Evolutionary conservation across 2,888 invertebrate genomes (phyloP).

Genomic region (Eupelmus urozonus): DNA sequence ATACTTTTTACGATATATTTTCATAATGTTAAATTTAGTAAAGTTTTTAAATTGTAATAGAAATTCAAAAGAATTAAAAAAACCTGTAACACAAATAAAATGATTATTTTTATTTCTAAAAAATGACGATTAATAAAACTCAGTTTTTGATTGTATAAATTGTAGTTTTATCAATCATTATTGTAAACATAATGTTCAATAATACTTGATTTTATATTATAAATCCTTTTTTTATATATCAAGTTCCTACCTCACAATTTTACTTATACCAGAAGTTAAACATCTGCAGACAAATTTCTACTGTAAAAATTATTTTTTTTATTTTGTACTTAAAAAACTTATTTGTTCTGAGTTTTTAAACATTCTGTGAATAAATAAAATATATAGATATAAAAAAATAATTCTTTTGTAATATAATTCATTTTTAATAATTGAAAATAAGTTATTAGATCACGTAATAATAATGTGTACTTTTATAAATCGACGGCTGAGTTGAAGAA

Average conservation of each 20-base stretch:
- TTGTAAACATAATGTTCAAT: conserved; percentile 51
- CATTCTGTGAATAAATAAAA: not conserved
- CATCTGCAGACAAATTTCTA: not conserved
- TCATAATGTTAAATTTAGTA: conserved; percentile 58
- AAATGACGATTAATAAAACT: conserved; percentile 60
- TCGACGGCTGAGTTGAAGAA: no score
- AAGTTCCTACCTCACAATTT: conserved; percentile 42
- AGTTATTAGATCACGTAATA: no score
- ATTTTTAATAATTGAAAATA: no score
- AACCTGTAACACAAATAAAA: conserved; percentile 60
- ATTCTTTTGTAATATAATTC: no score
- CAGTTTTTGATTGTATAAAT: conserved; percentile 61
- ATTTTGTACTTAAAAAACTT: no score
- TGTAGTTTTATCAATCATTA: conserved; percentile 55
- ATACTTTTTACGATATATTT: conserved; percentile 43
- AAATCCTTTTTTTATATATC: conserved; percentile 28
- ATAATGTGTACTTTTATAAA: no score
- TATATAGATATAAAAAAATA: no score
- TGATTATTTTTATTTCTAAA: conserved; percentile 59
- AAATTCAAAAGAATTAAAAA: conserved; percentile 58
- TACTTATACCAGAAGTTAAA: not conserved
- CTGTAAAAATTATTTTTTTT: not conserved
- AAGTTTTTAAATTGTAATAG: conserved; percentile 59
- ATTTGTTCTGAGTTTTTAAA: no score
- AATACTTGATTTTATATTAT: conserved; percentile 48